Conservation (phyloP, 1,140 invertebrate species). For the Reticulitermes speratus region DNA sequence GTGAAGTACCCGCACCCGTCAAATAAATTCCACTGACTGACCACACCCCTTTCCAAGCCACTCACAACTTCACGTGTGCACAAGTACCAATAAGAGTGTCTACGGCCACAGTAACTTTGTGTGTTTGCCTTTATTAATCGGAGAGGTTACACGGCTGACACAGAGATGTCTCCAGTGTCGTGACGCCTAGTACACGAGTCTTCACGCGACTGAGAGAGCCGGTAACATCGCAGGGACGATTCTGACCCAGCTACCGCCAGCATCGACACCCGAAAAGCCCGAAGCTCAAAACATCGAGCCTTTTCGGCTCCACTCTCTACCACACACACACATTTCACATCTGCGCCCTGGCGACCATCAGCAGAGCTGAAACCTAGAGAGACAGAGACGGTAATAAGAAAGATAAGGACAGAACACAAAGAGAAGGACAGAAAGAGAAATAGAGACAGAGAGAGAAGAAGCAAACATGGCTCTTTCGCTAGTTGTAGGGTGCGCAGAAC, state of each 20-base stretch:
- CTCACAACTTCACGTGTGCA: not conserved
- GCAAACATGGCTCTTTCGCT: not conserved
- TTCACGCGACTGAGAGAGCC: not conserved
- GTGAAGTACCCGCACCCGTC: too few relatives aligned
- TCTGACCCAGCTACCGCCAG: not conserved
- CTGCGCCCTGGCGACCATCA: not conserved
- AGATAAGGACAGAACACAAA: not conserved
- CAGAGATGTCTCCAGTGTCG: not conserved
- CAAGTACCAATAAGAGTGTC: not conserved
- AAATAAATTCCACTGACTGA: not conserved
- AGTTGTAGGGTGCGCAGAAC: not conserved
- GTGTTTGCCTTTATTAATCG: not conserved
- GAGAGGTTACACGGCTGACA: not conserved
- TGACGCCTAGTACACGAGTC: not conserved
- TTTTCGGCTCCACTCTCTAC: not conserved
- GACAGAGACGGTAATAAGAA: not conserved
- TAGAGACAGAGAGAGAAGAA: not conserved
- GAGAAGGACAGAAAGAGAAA: not conserved
- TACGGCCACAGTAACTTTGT: not conserved
- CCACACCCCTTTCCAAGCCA: not conserved
- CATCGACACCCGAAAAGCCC: conserved; percentile 12
- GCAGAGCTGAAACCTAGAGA: not conserved
- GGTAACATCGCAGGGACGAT: not conserved
- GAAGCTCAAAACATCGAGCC: not conserved
- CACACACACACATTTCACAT: not conserved